Percentiles rank a stretch among this genome's conserved stretches.
These are phyloP conservation scores for Vulpes vulpes DNA, from an alignment of 2,113 vertebrate genomes.

Conservation along the genomic window DNA sequence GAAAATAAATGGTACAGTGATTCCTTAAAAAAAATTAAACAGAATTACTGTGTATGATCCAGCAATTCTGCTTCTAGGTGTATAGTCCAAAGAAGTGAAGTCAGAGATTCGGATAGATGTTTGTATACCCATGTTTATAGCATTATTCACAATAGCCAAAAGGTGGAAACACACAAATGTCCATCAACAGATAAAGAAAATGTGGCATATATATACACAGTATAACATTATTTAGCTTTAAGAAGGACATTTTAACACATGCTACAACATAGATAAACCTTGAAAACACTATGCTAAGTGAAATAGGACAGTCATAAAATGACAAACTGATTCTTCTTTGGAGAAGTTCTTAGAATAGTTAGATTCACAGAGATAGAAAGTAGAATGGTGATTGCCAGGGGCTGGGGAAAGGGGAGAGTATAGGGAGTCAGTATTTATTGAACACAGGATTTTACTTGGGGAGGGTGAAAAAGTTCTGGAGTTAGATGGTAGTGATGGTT, in stretches of 20 bases:
- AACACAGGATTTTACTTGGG: neutral
- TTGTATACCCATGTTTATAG: neutral
- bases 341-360: neutral
- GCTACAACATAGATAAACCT: neutral
- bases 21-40: neutral
- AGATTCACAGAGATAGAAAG: neutral
- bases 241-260: slow-evolving; percentile 41
- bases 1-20: neutral
- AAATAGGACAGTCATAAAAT: neutral
- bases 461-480: neutral
- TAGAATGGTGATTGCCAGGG: neutral
- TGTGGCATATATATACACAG: neutral
- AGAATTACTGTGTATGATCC: neutral
- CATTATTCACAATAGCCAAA: neutral
- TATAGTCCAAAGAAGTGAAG: neutral
- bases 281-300: neutral
- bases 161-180: neutral
- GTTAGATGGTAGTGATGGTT: neutral
- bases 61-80: neutral
- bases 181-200: neutral
- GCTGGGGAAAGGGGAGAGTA: too few relatives aligned
- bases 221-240: neutral
- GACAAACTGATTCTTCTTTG: neutral
- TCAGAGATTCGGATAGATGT: neutral
- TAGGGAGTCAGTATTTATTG: neutral